A percentile compares a stretch with the other conserved stretches of the same genome.
phyloP scores from a whole-genome alignment of 2,888 invertebrate species.

The Laothoe populi region DNA sequence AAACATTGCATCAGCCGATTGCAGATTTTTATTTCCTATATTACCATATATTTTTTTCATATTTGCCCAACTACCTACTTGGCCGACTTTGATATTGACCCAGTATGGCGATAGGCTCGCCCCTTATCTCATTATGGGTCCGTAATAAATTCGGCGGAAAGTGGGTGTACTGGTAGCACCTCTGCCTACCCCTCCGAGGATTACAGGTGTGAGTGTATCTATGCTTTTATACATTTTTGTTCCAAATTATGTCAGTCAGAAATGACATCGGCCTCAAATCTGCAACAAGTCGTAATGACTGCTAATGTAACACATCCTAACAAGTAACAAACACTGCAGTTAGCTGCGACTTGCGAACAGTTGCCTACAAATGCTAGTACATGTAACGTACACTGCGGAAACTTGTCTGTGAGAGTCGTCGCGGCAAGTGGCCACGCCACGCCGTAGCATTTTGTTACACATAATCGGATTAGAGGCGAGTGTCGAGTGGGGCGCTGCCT shows the following conservation, averaged over 20 bases:
- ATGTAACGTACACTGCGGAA: conserved; percentile 54
- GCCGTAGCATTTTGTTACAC: conserved; percentile 78
- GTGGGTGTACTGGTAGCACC: too few species aligned
- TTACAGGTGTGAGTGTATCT: too few species aligned
- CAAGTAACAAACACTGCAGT: neutral
- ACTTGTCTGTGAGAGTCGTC: conserved; percentile 47
- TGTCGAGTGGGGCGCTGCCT: conserved; percentile 58
- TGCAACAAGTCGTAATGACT: conserved; percentile 15
- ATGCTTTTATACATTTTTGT: too few species aligned
- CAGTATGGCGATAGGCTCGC: too few species aligned
- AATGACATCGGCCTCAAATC: neutral
- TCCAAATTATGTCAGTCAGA: neutral
- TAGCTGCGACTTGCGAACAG: conserved; percentile 24
- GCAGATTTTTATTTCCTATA: too few species aligned
- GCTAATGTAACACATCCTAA: conserved; percentile 9
- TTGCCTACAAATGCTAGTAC: conserved; percentile 40
- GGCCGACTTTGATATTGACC: too few species aligned
- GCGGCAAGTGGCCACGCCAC: conserved; percentile 54
- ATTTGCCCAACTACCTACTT: too few species aligned
- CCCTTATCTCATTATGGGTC: too few species aligned
- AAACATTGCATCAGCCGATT: too few species aligned
- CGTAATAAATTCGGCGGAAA: too few species aligned
- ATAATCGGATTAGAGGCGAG: conserved; percentile 77
- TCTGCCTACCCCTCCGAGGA: too few species aligned
- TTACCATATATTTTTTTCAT: too few species aligned